A percentile compares a stretch with the other conserved stretches of the same genome.
Conservation (phyloP, 1,140 invertebrate genomes). For the Calephelis nemesis region DNA sequence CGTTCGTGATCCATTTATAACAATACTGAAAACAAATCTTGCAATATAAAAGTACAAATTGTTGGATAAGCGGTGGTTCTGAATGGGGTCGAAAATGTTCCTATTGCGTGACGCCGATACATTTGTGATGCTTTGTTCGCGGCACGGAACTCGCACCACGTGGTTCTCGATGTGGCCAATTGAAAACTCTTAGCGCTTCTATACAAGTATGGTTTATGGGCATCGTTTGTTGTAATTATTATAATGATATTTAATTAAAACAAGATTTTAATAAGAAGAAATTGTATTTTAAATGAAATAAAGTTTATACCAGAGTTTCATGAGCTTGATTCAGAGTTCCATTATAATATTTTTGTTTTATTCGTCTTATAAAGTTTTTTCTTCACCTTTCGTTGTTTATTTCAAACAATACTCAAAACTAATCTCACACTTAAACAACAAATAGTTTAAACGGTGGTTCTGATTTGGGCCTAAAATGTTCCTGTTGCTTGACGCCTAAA, state of each 20-base stretch:
- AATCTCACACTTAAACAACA: slow-evolving; percentile 38
- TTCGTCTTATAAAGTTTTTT: too few species aligned
- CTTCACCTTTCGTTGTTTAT: slow-evolving; percentile 24
- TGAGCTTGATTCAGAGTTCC: too few species aligned
- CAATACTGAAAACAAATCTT: slow-evolving; percentile 39
- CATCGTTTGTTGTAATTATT: too few species aligned
- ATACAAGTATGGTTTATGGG: too few species aligned
- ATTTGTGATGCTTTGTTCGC: slow-evolving; percentile 38
- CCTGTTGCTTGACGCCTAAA: slow-evolving; percentile 35
- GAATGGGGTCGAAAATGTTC: slow-evolving; percentile 37
- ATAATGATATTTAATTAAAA: too few species aligned
- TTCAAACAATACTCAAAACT: slow-evolving; percentile 38
- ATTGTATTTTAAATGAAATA: too few species aligned
- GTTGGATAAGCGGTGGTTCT: slow-evolving; percentile 33
- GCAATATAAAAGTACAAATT: slow-evolving; percentile 40
- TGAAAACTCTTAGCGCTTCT: too few species aligned
- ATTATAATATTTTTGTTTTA: too few species aligned
- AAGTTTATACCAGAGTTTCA: too few species aligned
- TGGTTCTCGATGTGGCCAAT: too few species aligned
- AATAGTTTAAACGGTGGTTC: slow-evolving; percentile 35
- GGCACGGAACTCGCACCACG: slow-evolving; percentile 29
- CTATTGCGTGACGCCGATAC: slow-evolving; percentile 37
- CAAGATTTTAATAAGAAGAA: too few species aligned
- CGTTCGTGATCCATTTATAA: slow-evolving; percentile 33
- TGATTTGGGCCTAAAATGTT: slow-evolving; percentile 36